Evolutionary conservation across 2,113 vertebrate species (phyloP).

Genomic region (Ochotona curzoniae): DNA sequence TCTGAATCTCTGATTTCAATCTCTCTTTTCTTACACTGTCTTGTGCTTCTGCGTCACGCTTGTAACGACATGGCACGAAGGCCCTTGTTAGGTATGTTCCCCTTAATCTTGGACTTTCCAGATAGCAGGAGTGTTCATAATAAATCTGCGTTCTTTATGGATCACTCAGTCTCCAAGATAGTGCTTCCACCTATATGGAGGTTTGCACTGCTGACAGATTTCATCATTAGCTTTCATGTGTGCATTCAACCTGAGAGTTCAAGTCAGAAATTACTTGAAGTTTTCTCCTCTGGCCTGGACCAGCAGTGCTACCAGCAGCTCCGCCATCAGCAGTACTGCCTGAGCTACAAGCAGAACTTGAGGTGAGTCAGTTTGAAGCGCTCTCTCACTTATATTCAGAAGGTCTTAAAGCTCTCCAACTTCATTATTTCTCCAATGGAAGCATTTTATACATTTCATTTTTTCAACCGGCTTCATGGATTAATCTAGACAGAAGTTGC

Average conservation of each 20-base stretch:
- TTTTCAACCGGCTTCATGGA: constrained; percentile 38
- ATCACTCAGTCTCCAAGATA: neutral
- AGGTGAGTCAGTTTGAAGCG: neutral
- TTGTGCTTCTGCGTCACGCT: too few relatives aligned
- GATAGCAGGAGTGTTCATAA: too few relatives aligned
- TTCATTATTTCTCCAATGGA: constrained; percentile 43
- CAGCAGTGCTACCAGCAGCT: neutral
- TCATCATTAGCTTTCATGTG: constrained; percentile 19
- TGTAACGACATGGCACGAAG: too few relatives aligned
- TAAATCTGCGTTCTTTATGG: too few relatives aligned
- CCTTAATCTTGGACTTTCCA: too few relatives aligned
- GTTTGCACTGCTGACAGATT: constrained; percentile 21
- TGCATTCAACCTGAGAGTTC: constrained; percentile 1
- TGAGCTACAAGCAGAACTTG: constrained; percentile 25
- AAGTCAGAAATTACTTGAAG: constrained; percentile 20
- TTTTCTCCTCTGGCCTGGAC: neutral
- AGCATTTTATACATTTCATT: constrained; percentile 19
- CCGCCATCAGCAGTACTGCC: neutral
- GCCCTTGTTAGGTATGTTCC: too few relatives aligned
- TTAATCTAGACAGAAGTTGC: constrained; percentile 31
- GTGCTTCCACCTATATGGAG: constrained; percentile 9
- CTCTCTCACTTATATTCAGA: neutral
- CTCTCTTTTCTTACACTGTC: too few relatives aligned
- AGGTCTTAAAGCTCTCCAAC: neutral
- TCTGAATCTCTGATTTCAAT: too few relatives aligned